Evolutionary conservation across 2,113 vertebrate species (phyloP), one percentile per base, ranked within the genome.

Genomic region (Passer domesticus): DNA sequence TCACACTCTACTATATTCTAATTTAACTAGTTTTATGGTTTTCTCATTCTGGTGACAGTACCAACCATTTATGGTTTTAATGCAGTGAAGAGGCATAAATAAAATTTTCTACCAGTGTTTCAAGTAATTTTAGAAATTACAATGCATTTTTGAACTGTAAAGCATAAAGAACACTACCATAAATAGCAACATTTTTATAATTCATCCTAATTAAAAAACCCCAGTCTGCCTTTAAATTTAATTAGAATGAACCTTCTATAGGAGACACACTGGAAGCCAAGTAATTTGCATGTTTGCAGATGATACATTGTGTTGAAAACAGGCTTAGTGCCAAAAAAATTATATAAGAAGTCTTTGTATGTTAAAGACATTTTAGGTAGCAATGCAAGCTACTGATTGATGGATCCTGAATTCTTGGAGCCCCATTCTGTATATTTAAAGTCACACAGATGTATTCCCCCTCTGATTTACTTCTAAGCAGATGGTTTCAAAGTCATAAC

Each of bases 161-260:
- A 50, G 56, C 68, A 89, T 87, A 73, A 96, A 96, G 67, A 96
- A 90, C 70, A 39, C 35, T 44, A 74, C 58, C 68, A 95, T 85
- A 94, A 96, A 83, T 49, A 93, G 73, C 50, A 90, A 92, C 43
- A 82, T 90, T 97, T 96, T 87, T 87, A 95, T 94, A 95, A 97
- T 97, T 95, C 77, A 96, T 74, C 80, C 76, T 92, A 97, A 96
- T 97, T 97, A 80, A 62, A 95, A 87, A 95, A 83, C 0, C 13
- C 27, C 74, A 85, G 46, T 77, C 89, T 90, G 64, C 19, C 41
- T 97, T 97, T 96, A 96, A 76, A 95, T 97, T 94, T 95, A 95
- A 97, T 97, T 94, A 96, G 78, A 64, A 94, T 86, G 46, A 69
- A 95, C 60, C 81, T 98, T 92, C 80, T 95, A 90, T 91, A 94